Conservation (phyloP, 1,140 invertebrate species). For the Nautilus pompilius region DNA sequence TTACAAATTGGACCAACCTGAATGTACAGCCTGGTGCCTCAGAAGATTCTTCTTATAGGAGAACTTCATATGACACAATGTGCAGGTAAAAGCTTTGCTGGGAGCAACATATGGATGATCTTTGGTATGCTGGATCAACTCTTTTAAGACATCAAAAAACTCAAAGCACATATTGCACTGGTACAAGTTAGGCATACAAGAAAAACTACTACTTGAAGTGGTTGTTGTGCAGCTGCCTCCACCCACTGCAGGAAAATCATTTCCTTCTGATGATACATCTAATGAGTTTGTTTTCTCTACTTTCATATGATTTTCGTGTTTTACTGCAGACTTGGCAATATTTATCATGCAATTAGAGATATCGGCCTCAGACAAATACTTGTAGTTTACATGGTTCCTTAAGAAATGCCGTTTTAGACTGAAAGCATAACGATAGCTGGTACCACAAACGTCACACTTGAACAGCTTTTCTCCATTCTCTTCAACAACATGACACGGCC, state of each 20-base stretch:
- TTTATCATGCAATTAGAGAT: conserved; percentile 36
- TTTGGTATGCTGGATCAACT: conserved; percentile 38
- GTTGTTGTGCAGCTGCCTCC: too few relatives aligned
- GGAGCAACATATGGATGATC: conserved; percentile 15
- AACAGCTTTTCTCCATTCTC: conserved; percentile 52
- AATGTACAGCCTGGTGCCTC: conserved; percentile 44
- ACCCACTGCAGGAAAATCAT: too few relatives aligned
- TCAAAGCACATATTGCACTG: conserved; percentile 54
- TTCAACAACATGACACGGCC: conserved; percentile 16
- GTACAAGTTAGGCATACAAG: too few relatives aligned
- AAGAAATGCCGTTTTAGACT: conserved; percentile 62
- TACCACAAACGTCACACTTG: conserved; percentile 60
- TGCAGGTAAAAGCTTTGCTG: conserved; percentile 42
- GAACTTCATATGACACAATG: conserved; percentile 51
- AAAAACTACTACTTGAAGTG: too few relatives aligned
- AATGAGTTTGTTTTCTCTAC: too few relatives aligned
- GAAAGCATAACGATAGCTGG: conserved; percentile 58
- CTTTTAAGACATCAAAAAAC: conserved; percentile 45
- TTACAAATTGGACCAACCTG: conserved; percentile 11
- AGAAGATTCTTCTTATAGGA: conserved; percentile 43
- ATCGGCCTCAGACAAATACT: conserved; percentile 55
- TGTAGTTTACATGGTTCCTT: conserved; percentile 59
- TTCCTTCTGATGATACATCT: too few relatives aligned
- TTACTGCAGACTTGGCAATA: conserved; percentile 12
- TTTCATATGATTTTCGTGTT: too few relatives aligned